Base-by-base conservation (phyloP, 1,140 invertebrate genomes). In the Heliconius hewitsoni region DNA sequence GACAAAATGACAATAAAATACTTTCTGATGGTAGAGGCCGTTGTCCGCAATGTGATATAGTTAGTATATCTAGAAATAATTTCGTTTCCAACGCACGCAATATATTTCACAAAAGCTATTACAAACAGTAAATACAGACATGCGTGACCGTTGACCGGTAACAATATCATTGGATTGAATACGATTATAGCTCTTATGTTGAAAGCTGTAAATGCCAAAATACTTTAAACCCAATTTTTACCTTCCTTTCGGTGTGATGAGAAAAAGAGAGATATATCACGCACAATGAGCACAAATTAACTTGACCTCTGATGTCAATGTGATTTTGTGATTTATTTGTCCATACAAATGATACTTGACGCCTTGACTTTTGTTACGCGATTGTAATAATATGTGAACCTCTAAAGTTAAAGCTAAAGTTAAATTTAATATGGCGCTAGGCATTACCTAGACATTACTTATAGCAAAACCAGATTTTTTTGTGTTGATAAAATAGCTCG, bases 211-310 rank as follows among this genome's bases (percentile, higher is more conserved):
- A 71, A 39, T n/a, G 34, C 13, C 37, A 71, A 71, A 37, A 71
- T 71, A 18, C 19, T 39, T 39, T 37, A 71, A 39, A 71, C 71
- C 0, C 30, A 39, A 71, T 39, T 37, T 34, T 71, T 39, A 71
- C 71, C 37, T 71, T 37, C 71, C 71, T 19, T 71, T 19, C 34
- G 37, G 30, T 37, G 16, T 39, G 71, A 39, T 71, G 71, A 71
- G 71, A 71, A 71, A 71, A 71, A 71, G 37, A 39, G 37, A 52
- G 70, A 30, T 77, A 77, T 77, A 77, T 77, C 70, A 77, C 76
- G 76, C 76, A 77, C 70, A 66, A 77, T 77, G 70, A 72, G 27
- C 76, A 77, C 46, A 77, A 77, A 77, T 77, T 77, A 77, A 77
- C 76, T 72, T 77, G 76, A 77, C 76, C 76, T 72, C 76, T 55